Conservation (phyloP, 2,797 vertebrate species). For the Lates japonicus region DNA sequence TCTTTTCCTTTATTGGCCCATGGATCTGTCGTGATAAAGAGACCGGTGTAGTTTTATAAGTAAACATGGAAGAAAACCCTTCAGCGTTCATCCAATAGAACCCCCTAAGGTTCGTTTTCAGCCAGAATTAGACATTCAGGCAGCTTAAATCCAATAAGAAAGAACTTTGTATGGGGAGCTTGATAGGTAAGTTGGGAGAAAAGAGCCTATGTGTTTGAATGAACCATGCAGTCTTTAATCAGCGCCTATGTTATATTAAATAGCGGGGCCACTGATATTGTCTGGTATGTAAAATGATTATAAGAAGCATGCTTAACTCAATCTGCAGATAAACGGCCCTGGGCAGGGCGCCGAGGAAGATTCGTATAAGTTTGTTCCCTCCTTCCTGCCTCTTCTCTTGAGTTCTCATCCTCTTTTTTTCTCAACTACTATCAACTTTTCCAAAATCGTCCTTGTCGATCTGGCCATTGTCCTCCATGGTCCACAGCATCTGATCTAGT, state of each 20-base stretch:
- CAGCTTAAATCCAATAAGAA: conserved; percentile 78
- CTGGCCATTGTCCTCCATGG: conserved; percentile 2
- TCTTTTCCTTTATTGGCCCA: conserved; percentile 53
- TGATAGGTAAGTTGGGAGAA: conserved; percentile 82
- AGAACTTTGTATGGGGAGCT: conserved; percentile 65
- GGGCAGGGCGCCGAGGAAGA: conserved; percentile 65
- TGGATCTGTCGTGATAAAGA: conserved; percentile 72
- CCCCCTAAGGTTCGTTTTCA: conserved; percentile 60
- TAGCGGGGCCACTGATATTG: conserved; percentile 82
- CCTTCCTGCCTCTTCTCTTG: conserved; percentile 47
- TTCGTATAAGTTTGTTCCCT: conserved; percentile 62
- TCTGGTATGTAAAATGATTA: conserved; percentile 86
- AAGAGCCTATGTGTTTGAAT: conserved; percentile 74
- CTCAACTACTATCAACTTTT: conserved; percentile 28
- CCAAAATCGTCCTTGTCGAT: background rate
- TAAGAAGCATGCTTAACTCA: conserved; percentile 84
- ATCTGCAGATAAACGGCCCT: conserved; percentile 82
- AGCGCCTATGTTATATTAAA: conserved; percentile 77
- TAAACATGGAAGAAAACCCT: conserved; percentile 70
- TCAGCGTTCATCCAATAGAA: conserved; percentile 67
- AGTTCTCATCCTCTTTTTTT: conserved; percentile 40
- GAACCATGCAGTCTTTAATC: conserved; percentile 78
- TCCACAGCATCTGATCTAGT: conserved; percentile 22
- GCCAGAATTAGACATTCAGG: conserved; percentile 72
- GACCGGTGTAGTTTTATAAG: conserved; percentile 62